Base-by-base conservation (phyloP, 1,140 invertebrate species). In the Dendroctonus valens region DNA sequence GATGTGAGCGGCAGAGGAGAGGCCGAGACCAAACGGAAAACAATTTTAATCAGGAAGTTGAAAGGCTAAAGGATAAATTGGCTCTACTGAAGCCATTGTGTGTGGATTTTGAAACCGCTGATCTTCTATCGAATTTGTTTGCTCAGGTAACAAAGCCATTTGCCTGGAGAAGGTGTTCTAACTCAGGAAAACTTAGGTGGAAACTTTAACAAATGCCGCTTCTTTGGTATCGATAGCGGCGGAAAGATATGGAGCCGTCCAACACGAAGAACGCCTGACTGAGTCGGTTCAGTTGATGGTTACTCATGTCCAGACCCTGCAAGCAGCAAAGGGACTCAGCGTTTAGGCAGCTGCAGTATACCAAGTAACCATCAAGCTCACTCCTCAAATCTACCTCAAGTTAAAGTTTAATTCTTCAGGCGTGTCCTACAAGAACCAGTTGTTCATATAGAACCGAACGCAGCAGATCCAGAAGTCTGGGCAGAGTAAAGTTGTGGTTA, bases 241-340 rank as follows among this genome's bases (percentile, higher is more conserved):
- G 0, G 77, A 79, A 70, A 46, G 75, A 37, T 79, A 71, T 63
- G 78, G 78, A 12, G 75, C 77, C 7, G 77, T 79, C 6, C 77
- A 79, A 54, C 75, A 78, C n/a, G 78, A 79, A 66, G 69, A 74
- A 26, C 51, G 75, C 38, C 59, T 79, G 26, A 66, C 75, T 2
- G 73, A 78, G 51, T 71, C 76, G 0, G 75, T 75, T 0, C 66
- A 73, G 37, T 64, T 78, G 57, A 79, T 79, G 77, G 72, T 79
- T 6, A 75, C 65, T 48, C 73, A 79, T 51, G 75, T 79, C 15
- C 71, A 75, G 49, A 51, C 69, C 5, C 59, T 79, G n/a, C 26
- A 78, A 77, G 67, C 74, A 76, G 59, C 78, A 79, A 71, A 64
- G 78, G 48, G 78, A 79, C 63, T 72, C 71, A 2, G 72, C 77